Conservation (phyloP, 2,113 vertebrate species). For the Chrysemys picta region DNA sequence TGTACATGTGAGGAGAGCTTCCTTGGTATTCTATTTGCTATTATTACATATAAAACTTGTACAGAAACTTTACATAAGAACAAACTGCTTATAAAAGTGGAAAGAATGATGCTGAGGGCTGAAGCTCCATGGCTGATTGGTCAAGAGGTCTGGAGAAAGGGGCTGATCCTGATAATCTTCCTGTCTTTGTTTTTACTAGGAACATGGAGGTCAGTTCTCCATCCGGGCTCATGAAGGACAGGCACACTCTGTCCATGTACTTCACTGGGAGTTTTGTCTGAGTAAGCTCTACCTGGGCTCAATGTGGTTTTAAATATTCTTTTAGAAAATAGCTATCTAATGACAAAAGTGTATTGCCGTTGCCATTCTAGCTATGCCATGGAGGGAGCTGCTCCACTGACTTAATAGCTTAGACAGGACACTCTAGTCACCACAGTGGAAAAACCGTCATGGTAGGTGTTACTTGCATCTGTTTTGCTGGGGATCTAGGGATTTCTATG, state of each 20-base stretch:
- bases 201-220: background rate
- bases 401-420: no score
- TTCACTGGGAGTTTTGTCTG: background rate
- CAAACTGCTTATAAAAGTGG: background rate
- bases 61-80: background rate
- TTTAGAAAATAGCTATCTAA: background rate
- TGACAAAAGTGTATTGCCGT: background rate
- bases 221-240: background rate
- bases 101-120: background rate
- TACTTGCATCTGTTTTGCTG: no score
- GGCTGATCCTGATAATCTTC: background rate
- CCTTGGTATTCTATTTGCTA: no score
- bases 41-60: background rate
- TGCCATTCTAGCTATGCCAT: background rate
- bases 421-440: no score
- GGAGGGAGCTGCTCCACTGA: no score
- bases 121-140: background rate
- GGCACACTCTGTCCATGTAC: background rate
- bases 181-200: no score
- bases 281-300: background rate
- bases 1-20: rapidly evolving
- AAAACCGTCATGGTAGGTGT: no score
- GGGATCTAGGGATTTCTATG: no score
- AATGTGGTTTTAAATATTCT: background rate
- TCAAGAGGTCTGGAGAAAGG: background rate